Evolutionary conservation across 2,888 invertebrate species (phyloP), one percentile per base, ranked within the genome.

Genomic region (Eueremaeus valkanovi): DNA sequence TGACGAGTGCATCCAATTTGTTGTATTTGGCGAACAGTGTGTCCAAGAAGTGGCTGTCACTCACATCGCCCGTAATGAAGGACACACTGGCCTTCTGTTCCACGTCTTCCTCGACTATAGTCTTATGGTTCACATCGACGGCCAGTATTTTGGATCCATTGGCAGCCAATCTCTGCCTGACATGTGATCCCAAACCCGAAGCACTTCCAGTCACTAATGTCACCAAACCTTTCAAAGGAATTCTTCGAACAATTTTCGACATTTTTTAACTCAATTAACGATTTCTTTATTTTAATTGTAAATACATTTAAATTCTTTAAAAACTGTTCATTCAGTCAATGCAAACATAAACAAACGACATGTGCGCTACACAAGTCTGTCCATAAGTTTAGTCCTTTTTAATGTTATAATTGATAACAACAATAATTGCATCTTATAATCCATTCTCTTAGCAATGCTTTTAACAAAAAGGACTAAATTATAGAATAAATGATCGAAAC

Each of bases 171-270:
- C 58, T 36, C 31, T 55, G 49, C 8, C 55, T 42, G 16, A 72
- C 42, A 11, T 66, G 36, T 21, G 49, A 58, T 31, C 75, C 75
- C 21, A 75, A 45, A 40, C 58, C 27, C 29, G 75, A 75, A 61
- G 72, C 55, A 33, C 75, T 72, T 51, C 75, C 75, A 8, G 75
- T 72, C 9, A 75, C 49, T 42, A 75, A 42, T 16, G 72, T 58
- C 21, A 55, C 58, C 21, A 75, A 61, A 63, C 72, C 72, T 6
- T 72, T 72, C 18, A 72, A 9, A 9, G 58, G 5, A 18, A 75
- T 72, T 72, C 63, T 75, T 55, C 75, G 18, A 2, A 61, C 11
- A 16, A 27, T 51, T 72, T 49, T 72, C 5, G 70, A n/a, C 61
- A 61, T 61, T 61, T 58, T 58, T 58, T 36, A 5, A 36, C 36